phyloP scores from a whole-genome alignment of 2,797 vertebrate genomes.

The Muscicapa comitata region DNA sequence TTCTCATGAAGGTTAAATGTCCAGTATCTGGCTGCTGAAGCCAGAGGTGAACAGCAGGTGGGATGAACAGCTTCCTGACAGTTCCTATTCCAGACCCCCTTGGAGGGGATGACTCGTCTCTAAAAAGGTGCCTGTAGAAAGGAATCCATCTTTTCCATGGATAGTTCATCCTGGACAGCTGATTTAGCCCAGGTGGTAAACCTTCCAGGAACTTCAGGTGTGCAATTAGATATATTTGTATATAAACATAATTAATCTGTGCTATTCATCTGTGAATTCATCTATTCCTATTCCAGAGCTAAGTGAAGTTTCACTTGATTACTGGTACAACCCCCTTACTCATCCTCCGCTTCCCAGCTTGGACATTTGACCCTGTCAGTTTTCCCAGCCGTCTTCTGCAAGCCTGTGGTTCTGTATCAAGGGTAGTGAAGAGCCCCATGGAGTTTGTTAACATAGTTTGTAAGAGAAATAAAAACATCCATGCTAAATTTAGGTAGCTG shows the following conservation, averaged over 20 bases:
- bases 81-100: neutral
- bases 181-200: neutral
- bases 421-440: neutral
- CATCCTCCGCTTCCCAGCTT: neutral
- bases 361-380: neutral
- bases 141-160: neutral
- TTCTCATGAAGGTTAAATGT: neutral
- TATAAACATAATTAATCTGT: neutral
- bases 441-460: slow-evolving; percentile 6
- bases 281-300: neutral
- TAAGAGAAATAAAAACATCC: neutral
- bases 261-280: too few relatives aligned
- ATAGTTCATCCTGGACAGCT: neutral
- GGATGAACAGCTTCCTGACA: neutral
- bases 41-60: neutral
- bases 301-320: neutral
- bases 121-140: neutral
- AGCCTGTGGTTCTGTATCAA: neutral
- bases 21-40: neutral
- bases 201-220: neutral
- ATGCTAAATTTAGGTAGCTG: neutral
- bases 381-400: neutral
- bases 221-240: neutral
- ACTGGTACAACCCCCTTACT: neutral
- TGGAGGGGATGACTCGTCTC: neutral